Conservation (phyloP, 2,113 vertebrate species). For the mouse (Mus musculus) region DNA sequence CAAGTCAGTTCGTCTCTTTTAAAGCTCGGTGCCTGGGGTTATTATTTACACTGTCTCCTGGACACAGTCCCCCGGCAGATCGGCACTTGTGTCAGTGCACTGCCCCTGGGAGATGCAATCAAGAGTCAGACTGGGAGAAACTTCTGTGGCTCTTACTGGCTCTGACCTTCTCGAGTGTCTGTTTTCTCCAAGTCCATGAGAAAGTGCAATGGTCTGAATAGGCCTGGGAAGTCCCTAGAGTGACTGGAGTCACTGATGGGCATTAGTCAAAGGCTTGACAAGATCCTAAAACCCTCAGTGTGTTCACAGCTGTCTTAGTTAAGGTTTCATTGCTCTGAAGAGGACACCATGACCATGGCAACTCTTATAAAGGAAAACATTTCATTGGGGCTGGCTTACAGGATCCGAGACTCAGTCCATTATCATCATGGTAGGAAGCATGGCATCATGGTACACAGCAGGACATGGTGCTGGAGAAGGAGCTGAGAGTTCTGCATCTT, state of each 20-base stretch:
- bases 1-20: not conserved
- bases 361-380: not conserved
- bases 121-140: not conserved
- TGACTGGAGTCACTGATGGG: not conserved
- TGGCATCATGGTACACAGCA: not conserved
- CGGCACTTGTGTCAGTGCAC: not conserved
- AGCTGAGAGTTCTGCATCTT: not conserved
- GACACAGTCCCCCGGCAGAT: not conserved
- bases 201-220: not conserved
- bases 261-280: not conserved
- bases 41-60: conserved; percentile 3
- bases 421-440: not conserved
- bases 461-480: not conserved
- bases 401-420: not conserved
- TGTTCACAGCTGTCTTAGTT: not conserved
- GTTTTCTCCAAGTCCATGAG: conserved; percentile 16
- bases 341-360: not conserved
- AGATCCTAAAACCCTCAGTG: not conserved
- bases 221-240: not conserved
- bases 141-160: not conserved
- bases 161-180: not conserved
- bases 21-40: not conserved
- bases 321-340: not conserved
- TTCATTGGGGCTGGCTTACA: not conserved
- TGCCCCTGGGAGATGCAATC: not conserved